Base-by-base conservation (phyloP, 2,888 invertebrate species). In the Perizoma flavofasciatum region DNA sequence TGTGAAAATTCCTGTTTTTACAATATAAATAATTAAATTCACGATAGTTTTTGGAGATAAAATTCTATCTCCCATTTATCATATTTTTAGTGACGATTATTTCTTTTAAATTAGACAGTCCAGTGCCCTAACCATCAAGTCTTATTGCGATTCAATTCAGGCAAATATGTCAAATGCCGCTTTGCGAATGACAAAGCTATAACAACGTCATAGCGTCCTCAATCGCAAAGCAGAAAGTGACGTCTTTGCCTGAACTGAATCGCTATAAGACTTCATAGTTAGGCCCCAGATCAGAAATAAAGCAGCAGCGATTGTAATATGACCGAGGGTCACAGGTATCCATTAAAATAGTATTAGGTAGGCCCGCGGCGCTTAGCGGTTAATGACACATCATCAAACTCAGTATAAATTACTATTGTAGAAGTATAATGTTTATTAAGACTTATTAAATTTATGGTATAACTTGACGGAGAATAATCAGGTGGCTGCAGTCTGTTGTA, bases 311-410 rank as follows among this genome's bases (percentile, higher is more conserved):
- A 52, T 58, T 44, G 40, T 39, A 49, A 46, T 55, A 58, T 51
- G 57, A 61, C 61, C 41, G 35, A 57, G 61, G 67, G 65, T 66
- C 70, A 67, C 69, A 61, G 65, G 68, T 60, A 66, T 55, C 78
- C 79, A 83, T 83, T 83, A 83, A 82, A 83, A 82, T 66, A 71
- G 69, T 79, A 83, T 83, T 82, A 83, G 73, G 75, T 71, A 57
- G 49, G 79, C 81, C 79, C 52, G 65, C 60, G 78, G 82, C 77
- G 75, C 72, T 78, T 66, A 67, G 45, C 53, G 65, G 68, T 37
- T 82, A 83, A 83, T 83, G 77, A 78, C 68, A 62, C 69, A 59
- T 59, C 80, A 81, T 83, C 79, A 79, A 77, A 74, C 74, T 73
- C 72, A 70, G 73, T 70, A 65, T 64, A 74, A 78, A 81, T 76